phyloP scores from a whole-genome alignment of 92 coral and sea anemone species.

The Epizoanthus scotinus region DNA sequence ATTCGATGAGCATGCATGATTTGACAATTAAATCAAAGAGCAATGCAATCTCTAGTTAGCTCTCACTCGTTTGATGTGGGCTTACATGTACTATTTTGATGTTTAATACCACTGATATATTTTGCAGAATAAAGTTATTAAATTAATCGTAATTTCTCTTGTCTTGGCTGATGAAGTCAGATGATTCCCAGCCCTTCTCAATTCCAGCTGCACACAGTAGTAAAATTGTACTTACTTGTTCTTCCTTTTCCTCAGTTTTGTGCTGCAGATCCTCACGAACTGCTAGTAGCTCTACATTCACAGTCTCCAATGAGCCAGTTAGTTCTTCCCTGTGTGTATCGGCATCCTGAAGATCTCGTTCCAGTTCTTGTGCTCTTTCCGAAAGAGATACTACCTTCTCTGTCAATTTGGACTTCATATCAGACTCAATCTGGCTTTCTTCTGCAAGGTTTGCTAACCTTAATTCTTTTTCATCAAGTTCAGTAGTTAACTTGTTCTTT shows the following conservation, averaged over 20 bases:
- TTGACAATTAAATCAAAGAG: too few relatives aligned
- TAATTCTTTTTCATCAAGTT: constrained; percentile 34
- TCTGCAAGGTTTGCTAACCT: constrained; percentile 38
- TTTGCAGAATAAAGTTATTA: too few relatives aligned
- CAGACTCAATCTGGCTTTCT: constrained; percentile 6
- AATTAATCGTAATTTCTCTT: too few relatives aligned
- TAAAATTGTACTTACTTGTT: constrained; percentile 9
- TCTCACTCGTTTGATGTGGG: too few relatives aligned
- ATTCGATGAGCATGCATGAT: too few relatives aligned
- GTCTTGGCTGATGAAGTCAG: too few relatives aligned
- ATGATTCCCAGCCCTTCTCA: too few relatives aligned
- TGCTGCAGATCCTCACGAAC: constrained; percentile 40
- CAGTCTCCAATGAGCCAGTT: constrained; percentile 12
- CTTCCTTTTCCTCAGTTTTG: constrained; percentile 35
- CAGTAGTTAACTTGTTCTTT: background rate
- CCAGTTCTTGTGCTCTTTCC: constrained; percentile 5
- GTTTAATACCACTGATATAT: too few relatives aligned
- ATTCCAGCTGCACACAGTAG: background rate
- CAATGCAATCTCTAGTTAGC: too few relatives aligned
- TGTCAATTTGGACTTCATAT: background rate
- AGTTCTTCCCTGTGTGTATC: background rate
- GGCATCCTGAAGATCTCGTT: constrained; percentile 7
- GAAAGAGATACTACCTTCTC: constrained; percentile 17
- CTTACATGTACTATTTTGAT: too few relatives aligned
- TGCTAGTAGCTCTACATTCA: constrained; percentile 9